Base-by-base conservation (phyloP, 2,797 vertebrate species). In the Enteromius anoplus region DNA sequence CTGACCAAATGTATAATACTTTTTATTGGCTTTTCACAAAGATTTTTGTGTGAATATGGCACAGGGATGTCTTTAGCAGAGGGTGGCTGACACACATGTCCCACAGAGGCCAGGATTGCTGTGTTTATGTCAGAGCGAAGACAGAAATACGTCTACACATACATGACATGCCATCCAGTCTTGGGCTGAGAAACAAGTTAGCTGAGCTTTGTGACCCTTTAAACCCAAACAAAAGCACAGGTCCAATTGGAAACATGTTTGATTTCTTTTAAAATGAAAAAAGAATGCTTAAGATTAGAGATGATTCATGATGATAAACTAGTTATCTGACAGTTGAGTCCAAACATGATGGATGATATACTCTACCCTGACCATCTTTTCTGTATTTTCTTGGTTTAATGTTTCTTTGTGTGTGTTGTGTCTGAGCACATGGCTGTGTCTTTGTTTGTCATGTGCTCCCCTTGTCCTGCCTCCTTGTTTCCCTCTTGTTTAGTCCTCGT, bases 221-320 rank as follows among this genome's bases (percentile, higher is more conserved):
- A 90, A 90, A 89, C 64, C 3, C 12, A 68, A 64, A 84, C 81
- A 89, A 85, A 91, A 91, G 91, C 79, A 32, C 32, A 88, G 89
- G 84, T 75, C 81, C 85, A 84, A 93, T 91, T 60, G 80, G 77
- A 90, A 93, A 87, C 93, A 93, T 19, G 81, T 93, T 90, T 87
- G 88, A 80, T 65, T 68, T 70, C n/a, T 75, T 85, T 85, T 79
- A 51, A 84, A 81, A 47, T 40, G 21, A 51, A 34, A 42, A 40
- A 49, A 53, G 29, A 66, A 23, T 26, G n/a, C 29, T 23, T 47
- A 29, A n/a, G 7, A 7, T 32, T 60, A 64, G 23, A n/a, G 37
- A 64, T 65, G 42, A 19, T 29, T 65, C 40, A 49, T 32, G 1
- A 65, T 21, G 47, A 51, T 51, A 29, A 3, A 32, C 26, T 51